Conservation (phyloP, 2,888 invertebrate genomes). For the Lasius platythorax region DNA sequence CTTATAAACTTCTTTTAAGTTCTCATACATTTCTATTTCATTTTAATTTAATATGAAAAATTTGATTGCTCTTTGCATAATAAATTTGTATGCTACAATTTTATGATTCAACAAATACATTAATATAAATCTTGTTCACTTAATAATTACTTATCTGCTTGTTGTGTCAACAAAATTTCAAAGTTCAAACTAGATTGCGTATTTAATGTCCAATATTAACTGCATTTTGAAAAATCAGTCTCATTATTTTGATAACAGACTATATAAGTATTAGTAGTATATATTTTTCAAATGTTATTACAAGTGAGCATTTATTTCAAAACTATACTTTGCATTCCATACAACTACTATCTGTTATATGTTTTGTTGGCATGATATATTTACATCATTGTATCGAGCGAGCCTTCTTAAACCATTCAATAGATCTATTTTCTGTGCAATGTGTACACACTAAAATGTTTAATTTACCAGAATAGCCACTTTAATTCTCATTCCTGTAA, state of each 20-base stretch:
- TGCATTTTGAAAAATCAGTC: conserved; percentile 8
- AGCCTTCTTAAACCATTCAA: conserved; percentile 61
- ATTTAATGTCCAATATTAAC: background rate
- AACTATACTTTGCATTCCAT: conserved; percentile 61
- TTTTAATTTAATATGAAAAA: conserved; percentile 2
- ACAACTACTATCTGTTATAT: conserved; percentile 60
- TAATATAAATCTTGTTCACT: background rate
- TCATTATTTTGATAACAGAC: background rate
- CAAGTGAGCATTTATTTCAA: conserved; percentile 63
- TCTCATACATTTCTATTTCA: background rate
- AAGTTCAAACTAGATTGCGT: background rate
- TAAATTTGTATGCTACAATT: background rate
- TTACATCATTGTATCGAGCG: conserved; percentile 41
- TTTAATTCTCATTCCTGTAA: conserved; percentile 55
- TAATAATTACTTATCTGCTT: background rate
- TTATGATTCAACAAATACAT: background rate
- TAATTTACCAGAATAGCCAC: conserved; percentile 63
- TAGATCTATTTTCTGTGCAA: conserved; percentile 51
- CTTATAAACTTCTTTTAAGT: background rate
- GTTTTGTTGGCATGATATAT: conserved; percentile 69
- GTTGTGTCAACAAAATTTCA: background rate
- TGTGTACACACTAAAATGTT: conserved; percentile 41
- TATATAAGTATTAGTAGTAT: conserved; percentile 54
- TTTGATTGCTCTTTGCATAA: background rate
- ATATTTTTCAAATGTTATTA: conserved; percentile 55